These are phyloP conservation scores for Erannis defoliaria DNA, from an alignment of 2,888 invertebrate genomes.

Conservation along the genomic window DNA sequence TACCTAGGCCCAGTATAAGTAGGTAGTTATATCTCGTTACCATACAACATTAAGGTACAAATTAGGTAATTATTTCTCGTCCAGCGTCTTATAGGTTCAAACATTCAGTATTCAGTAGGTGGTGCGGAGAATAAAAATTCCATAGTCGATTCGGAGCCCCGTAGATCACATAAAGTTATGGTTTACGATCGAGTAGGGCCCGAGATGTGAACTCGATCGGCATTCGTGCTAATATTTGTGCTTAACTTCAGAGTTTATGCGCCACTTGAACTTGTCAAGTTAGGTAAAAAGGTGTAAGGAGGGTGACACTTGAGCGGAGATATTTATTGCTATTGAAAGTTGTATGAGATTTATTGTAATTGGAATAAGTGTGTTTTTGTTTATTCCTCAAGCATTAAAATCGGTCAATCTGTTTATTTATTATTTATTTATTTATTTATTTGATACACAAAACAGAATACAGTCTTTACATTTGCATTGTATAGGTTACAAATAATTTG, in stretches of 20 bases:
- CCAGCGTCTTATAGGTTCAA: constrained; percentile 10
- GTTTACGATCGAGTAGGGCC: constrained; percentile 65
- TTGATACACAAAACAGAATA: no score
- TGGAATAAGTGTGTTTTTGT: background rate
- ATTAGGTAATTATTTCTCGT: background rate
- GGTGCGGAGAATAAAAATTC: constrained; percentile 65
- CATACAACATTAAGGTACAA: background rate
- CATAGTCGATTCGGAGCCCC: constrained; percentile 60
- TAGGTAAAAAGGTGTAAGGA: constrained; percentile 23
- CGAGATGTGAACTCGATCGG: constrained; percentile 66
- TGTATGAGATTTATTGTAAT: constrained; percentile 6
- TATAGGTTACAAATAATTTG: no score
- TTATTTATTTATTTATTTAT: no score
- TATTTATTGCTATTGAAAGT: background rate
- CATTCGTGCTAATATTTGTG: constrained; percentile 43
- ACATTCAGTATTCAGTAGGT: constrained; percentile 64
- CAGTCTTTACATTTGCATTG: no score
- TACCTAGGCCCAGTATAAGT: no score
- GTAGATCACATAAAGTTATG: constrained; percentile 75
- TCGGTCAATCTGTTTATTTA: no score
- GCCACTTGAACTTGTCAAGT: constrained; percentile 26
- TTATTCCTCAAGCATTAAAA: no score
- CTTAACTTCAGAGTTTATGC: constrained; percentile 27
- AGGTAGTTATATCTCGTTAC: no score
- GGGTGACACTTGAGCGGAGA: background rate